Base-by-base conservation (phyloP, 2,888 invertebrate species). In the Ophion slaviceki region DNA sequence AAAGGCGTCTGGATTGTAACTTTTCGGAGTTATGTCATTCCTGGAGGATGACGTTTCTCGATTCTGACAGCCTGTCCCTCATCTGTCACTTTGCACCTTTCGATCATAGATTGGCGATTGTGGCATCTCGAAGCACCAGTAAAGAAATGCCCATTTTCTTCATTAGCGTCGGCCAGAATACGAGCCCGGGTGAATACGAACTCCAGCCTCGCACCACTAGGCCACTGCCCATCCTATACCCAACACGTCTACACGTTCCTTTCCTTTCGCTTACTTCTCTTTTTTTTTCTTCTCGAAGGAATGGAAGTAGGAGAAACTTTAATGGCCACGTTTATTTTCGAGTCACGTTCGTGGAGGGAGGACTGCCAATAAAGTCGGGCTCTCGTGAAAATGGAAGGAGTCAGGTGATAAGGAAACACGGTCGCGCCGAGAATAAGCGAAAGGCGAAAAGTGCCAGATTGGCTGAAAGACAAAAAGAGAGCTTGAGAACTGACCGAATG, bases 401-500 rank as follows among this genome's bases (percentile, higher is more conserved):
- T 57, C 36, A 57, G 71, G 59, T 59, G 71, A 72, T 72, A 36
- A 72, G 47, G 71, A 36, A 40, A 61, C 36, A 71, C 71, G 47
- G 71, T 6, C 36, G 74, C 59, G 59, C 36, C 20, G 74, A 71
- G 74, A 74, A 74, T 40, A 74, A 61, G 61, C 28, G 14, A 3
- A 64, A 24, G n/a, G 61, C 3, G 67, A 62, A 32, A 71, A 68
- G 57, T 76, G 75, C 75, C 64, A 28, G 32, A 40, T 36, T 32
- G 11, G 66, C 53, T 68, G 32, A 68, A 67, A 53, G 6, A 24
- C 40, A 61, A 20, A 61, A 64, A 64, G 20, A 74, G 40, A n/a
- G 20, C 78, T 24, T 28, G 71, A 45, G 40, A 28, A 89, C 93
- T 89, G 90, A 95, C 91, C 95, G 95, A 67, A 96, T 94, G 92